Conservation (phyloP, 2,888 invertebrate genomes). For the Himalopsyche japonica region DNA sequence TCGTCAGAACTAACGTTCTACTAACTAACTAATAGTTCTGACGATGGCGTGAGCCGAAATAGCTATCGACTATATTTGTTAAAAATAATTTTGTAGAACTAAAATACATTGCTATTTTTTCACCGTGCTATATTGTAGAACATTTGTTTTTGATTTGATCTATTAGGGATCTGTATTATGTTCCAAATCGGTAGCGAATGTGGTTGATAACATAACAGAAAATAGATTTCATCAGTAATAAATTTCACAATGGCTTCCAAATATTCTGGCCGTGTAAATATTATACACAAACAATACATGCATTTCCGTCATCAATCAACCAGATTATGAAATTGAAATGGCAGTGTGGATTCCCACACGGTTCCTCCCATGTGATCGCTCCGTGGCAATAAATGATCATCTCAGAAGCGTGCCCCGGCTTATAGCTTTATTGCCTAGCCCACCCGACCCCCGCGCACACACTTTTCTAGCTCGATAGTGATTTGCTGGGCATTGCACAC, state of each 20-base stretch:
- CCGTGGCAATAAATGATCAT: not conserved
- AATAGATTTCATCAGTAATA: not conserved
- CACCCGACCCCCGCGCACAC: not conserved
- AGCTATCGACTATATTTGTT: too few relatives aligned
- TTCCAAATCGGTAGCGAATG: too few relatives aligned
- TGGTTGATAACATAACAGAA: not conserved
- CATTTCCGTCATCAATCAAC: not conserved
- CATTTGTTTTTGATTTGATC: too few relatives aligned
- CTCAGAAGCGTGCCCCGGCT: constrained; percentile 13
- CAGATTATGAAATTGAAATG: constrained; percentile 19
- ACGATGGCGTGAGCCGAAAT: too few relatives aligned
- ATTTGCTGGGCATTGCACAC: not conserved
- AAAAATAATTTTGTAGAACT: too few relatives aligned
- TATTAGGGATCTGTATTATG: too few relatives aligned
- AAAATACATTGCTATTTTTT: too few relatives aligned
- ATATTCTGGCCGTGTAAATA: not conserved
- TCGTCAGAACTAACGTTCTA: too few relatives aligned
- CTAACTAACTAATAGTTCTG: too few relatives aligned
- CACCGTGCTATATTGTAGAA: too few relatives aligned
- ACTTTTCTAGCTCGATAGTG: not conserved
- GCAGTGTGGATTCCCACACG: constrained; percentile 14
- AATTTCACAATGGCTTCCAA: not conserved
- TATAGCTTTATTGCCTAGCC: constrained; percentile 9
- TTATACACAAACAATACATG: not conserved
- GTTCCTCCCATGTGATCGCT: not conserved